phyloP scores from a whole-genome alignment of 2,888 invertebrate genomes.

The Stratiomys singularior region DNA sequence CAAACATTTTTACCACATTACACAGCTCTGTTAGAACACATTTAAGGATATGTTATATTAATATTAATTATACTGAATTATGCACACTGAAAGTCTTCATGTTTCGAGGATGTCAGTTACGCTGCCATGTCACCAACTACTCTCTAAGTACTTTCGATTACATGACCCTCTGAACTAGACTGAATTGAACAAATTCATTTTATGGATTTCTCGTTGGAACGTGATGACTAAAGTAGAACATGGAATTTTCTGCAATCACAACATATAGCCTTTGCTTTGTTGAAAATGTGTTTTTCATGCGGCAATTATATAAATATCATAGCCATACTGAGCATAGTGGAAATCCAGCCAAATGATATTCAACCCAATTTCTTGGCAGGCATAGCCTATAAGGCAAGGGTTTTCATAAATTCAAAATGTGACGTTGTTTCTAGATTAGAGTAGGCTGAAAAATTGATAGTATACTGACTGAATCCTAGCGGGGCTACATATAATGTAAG shows the following conservation, averaged over 20 bases:
- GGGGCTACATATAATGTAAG: no score
- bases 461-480: no score
- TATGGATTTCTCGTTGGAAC: slow-evolving; percentile 25
- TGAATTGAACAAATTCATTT: slow-evolving; percentile 1
- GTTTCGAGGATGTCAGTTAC: no score
- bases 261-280: slow-evolving; percentile 6
- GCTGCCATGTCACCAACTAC: no score
- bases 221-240: slow-evolving; percentile 23
- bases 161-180: slow-evolving; percentile 27
- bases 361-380: slow-evolving; percentile 37
- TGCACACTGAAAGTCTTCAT: no score
- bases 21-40: not conserved
- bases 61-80: no score
- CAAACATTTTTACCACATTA: not conserved
- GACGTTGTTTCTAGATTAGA: no score
- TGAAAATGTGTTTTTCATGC: not conserved
- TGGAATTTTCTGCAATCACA: slow-evolving; percentile 37
- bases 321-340: not conserved
- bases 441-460: no score
- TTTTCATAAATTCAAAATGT: no score
- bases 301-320: not conserved
- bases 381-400: not conserved
- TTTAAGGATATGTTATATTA: not conserved
- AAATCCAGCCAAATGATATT: slow-evolving; percentile 24
- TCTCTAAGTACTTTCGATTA: slow-evolving; percentile 14